Evolutionary conservation across 2,113 vertebrate genomes (phyloP), one percentile per base, ranked within the genome.

Genomic region (Lasiurus cinereus): DNA sequence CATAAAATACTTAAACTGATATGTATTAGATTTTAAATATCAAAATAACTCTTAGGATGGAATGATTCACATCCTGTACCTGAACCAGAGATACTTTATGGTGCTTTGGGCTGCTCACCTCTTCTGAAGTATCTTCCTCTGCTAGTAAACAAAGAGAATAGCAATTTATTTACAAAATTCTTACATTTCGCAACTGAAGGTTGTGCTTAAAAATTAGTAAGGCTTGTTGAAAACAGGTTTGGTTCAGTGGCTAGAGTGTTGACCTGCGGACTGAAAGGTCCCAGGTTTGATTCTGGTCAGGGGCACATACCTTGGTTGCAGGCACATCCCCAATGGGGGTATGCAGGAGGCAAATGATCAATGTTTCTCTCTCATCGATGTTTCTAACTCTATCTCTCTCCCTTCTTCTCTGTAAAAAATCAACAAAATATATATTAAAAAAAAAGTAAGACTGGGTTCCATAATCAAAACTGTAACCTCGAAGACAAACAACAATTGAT

Each of bases 41-140:
- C 50, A 88, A 86, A 19, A 70, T 50, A 62, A 46, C 48, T 21
- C 39, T 91, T 94, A 54, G 67, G 72, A 73, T 91, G 43, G 31
- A 82, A 79, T 74, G 62, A 5, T 66, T 50, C 66, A 79, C 36
- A 91, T 11, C 69, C 4, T 67, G n/a, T 64, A 97, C 97, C 97
- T 95, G 95, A 82, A 36, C 83, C 95, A 0, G n/a, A 85, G 43
- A 82, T 95, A 52, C 5, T 76, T 86, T 97, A 96, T 93, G 72
- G 66, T 95, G 94, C 54, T 94, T 67, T 96, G 0, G 97, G 82
- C 90, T 62, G n/a, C 96, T 84, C 93, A 89, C 86, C n/a, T 98
- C 98, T 97, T 98, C 96, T 94, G 96, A 98, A 52, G 91, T 87
- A 48, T 98, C 97, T 92, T 98, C 95, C 92, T 98, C 97, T 98